Evolutionary conservation across 2,797 vertebrate species (phyloP).

Genomic region (Enteromius thamalakanensis): DNA sequence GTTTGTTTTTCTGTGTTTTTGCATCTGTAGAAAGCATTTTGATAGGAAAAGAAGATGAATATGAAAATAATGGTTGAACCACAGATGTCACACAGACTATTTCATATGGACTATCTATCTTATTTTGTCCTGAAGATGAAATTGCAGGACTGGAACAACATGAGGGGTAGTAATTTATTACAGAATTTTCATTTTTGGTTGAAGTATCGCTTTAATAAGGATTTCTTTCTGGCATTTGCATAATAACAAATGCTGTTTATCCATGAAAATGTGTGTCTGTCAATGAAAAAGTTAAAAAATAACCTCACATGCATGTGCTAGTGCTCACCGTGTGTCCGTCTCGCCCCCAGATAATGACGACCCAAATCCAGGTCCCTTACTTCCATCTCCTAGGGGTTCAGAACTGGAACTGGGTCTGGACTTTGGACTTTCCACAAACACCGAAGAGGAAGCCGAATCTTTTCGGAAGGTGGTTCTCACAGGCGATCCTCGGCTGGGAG

Average conservation of each 20-base stretch:
- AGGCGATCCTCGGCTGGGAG: constrained; percentile 89
- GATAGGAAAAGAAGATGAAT: too few species aligned
- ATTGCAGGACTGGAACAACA: too few species aligned
- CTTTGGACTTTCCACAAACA: constrained; percentile 91
- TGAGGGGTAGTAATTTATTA: neutral
- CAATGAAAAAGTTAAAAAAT: neutral
- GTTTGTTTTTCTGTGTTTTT: too few species aligned
- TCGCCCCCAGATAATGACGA: constrained; percentile 86
- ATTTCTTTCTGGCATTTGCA: neutral
- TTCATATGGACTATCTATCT: neutral
- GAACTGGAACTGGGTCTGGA: constrained; percentile 83
- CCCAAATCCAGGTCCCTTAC: constrained; percentile 82
- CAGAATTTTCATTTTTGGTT: neutral
- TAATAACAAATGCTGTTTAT: neutral
- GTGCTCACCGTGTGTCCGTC: constrained; percentile 85
- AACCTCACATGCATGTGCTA: neutral
- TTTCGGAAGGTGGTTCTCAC: constrained; percentile 94
- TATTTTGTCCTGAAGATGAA: neutral
- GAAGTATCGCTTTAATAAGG: neutral
- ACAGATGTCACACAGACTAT: neutral
- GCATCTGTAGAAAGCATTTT: too few species aligned
- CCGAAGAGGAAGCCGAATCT: constrained; percentile 90
- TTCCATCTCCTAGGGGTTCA: constrained; percentile 83
- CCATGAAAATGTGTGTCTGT: neutral
- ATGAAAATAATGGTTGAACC: too few species aligned